Evolutionary conservation across 2,888 invertebrate genomes (phyloP), one percentile per base, ranked within the genome.

Genomic region (Diarsia mendica): DNA sequence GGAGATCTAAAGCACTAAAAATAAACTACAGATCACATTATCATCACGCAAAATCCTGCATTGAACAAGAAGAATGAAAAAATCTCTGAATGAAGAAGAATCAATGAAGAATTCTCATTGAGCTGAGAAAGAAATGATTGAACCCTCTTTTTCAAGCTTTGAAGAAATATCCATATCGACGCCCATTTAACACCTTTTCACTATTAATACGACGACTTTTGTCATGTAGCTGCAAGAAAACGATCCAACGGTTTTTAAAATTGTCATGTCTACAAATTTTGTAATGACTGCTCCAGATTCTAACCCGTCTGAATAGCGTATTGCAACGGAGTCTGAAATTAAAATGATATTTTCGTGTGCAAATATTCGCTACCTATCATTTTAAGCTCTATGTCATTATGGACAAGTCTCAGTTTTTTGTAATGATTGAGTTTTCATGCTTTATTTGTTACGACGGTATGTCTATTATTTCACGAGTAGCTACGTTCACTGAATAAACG

Each of bases 321-420:
- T 72, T 79, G 74, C 77, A 87, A 87, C 72, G 79, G 77, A 85
- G 88, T 88, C 85, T 85, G 77, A 87, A 89, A 92, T 92, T 92
- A 92, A 92, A 92, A 91, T 87, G 89, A 87, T 91, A 91, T 92
- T 93, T 90, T 89, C 86, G 86, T 87, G 84, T 89, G 87, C 88
- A 90, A 87, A 89, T 85, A 89, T 80, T 79, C 46, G 51, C 68
- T 74, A 75, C 67, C 55, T 77, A 67, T 85, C 51, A 87, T 79
- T 87, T 80, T 71, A 72, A 78, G 64, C 28, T 71, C 64, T 77
- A 13, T 81, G 48, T 81, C 65, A 83, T 86, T 87, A 86, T 60
- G 11, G 39, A 10, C 70, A 74, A 39, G 70, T 60, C 58, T 64
- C 53, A 60, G 69, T 44, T 69, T 63, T 51, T 76, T 71, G 58